Evolutionary conservation across 2,797 vertebrate genomes (phyloP).

Genomic region (Megalops cyprinoides): DNA sequence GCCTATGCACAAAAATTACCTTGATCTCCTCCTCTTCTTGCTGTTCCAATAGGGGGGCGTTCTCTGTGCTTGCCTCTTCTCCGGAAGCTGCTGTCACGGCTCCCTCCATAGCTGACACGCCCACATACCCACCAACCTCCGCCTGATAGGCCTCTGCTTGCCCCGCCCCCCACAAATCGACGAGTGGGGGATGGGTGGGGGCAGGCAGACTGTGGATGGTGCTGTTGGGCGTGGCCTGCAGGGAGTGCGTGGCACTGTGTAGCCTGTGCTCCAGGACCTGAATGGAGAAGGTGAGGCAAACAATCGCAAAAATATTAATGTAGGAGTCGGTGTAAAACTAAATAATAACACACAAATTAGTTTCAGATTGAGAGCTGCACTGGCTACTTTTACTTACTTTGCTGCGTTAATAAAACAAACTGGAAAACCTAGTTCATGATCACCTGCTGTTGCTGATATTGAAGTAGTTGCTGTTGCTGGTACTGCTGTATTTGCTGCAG

Average conservation of each 20-base stretch:
- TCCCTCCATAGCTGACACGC: slow-evolving; percentile 81
- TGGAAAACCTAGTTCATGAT: slow-evolving; percentile 27
- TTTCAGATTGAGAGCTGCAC: neutral
- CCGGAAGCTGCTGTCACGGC: slow-evolving; percentile 63
- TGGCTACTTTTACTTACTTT: neutral
- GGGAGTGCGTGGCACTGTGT: slow-evolving; percentile 77
- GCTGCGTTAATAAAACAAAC: neutral
- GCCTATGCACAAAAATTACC: slow-evolving; percentile 58
- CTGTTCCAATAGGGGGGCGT: slow-evolving; percentile 86
- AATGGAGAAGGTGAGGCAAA: slow-evolving; percentile 30
- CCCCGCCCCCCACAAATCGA: slow-evolving; percentile 86
- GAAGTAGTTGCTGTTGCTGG: slow-evolving; percentile 81
- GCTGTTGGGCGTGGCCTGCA: slow-evolving; percentile 82
- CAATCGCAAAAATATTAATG: neutral
- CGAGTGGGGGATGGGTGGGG: slow-evolving; percentile 78
- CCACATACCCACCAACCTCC: slow-evolving; percentile 81
- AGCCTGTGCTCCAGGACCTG: slow-evolving; percentile 77
- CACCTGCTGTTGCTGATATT: slow-evolving; percentile 82
- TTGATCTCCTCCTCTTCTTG: slow-evolving; percentile 84
- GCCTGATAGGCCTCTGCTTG: slow-evolving; percentile 75
- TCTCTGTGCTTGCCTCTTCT: slow-evolving; percentile 80
- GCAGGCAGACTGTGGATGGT: slow-evolving; percentile 79
- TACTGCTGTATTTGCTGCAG: slow-evolving; percentile 84
- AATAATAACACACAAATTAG: slow-evolving; percentile 12
- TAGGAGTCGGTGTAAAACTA: neutral